Base-by-base conservation (phyloP, 2,888 invertebrate species). In the Acleris literana region DNA sequence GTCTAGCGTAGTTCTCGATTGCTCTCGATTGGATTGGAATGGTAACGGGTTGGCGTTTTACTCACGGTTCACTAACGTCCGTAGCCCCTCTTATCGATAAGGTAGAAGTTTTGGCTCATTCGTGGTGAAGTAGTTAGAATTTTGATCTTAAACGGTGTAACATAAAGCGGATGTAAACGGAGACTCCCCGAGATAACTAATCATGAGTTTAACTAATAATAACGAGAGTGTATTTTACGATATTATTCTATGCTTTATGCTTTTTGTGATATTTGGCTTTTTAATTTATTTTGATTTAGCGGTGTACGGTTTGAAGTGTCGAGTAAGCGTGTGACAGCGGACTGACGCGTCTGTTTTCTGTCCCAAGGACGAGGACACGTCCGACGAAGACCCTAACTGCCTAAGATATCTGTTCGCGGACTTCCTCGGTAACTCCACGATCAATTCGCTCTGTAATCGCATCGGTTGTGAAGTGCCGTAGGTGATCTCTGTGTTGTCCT, bases 321-420 rank as follows among this genome's bases (percentile, higher is more conserved):
- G 57, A 66, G 48, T 60, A 55, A 58, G 66, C 46, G 48, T 55
- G 53, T 48, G 46, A 48, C 25, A 11, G 43, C 75, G 78, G 77
- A 85, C 79, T 87, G 76, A 87, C 79, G 76, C 84, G 76, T 85
- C 76, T 83, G 79, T 86, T 87, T 88, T 85, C 80, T 86, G 83
- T 88, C 77, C 84, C 76, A 88, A 91, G 90, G 90, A 87, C 81
- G 82, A 84, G 87, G 87, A 85, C 77, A 86, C 90, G 79, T 90
- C 90, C 83, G 91, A 90, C 81, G 90, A 90, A 82, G 90, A 94
- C 90, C 93, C 93, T 92, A 94, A 94, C 94, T 95, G 95, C 94
- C 94, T 95, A 91, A 94, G 93, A 94, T 94, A 94, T 90, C 93
- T 95, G 87, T 94, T 95, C 90, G 94, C 94, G 87, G 94, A 94